phyloP scores from a whole-genome alignment of 2,888 invertebrate species.

The Epistrophe eligans region DNA sequence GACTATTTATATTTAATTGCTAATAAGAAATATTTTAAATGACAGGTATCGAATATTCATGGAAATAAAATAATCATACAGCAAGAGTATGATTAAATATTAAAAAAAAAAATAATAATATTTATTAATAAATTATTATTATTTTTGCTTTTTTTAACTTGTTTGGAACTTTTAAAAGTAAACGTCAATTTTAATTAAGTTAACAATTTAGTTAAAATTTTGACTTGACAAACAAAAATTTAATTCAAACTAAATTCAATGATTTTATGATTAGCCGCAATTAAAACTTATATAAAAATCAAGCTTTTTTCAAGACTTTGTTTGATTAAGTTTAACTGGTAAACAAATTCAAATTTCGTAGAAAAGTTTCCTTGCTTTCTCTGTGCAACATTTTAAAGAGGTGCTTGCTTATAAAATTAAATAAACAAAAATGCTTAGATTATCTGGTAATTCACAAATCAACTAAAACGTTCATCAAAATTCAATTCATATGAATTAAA shows the following conservation, averaged over 20 bases:
- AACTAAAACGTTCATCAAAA: too few species aligned
- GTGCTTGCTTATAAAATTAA: too few species aligned
- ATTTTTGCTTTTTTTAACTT: neutral
- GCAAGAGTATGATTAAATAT: constrained; percentile 8
- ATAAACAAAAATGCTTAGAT: too few species aligned
- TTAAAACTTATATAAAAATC: too few species aligned
- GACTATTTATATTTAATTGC: constrained; percentile 9
- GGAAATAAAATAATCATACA: neutral
- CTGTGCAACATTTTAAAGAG: too few species aligned
- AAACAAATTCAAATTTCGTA: too few species aligned
- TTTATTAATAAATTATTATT: neutral
- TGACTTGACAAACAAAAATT: neutral
- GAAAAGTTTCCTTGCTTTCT: too few species aligned
- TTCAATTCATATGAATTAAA: too few species aligned
- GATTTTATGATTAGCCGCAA: neutral
- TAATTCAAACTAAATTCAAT: neutral
- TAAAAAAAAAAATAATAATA: neutral
- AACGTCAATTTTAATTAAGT: neutral
- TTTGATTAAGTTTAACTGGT: too few species aligned
- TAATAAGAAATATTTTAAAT: constrained; percentile 15
- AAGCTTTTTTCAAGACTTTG: too few species aligned
- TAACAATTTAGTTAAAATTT: neutral
- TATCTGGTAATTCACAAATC: too few species aligned
- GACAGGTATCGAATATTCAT: neutral
- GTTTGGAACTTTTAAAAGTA: constrained; percentile 1